Conservation (phyloP, 1,140 invertebrate genomes). For the Achatina immaculata region DNA sequence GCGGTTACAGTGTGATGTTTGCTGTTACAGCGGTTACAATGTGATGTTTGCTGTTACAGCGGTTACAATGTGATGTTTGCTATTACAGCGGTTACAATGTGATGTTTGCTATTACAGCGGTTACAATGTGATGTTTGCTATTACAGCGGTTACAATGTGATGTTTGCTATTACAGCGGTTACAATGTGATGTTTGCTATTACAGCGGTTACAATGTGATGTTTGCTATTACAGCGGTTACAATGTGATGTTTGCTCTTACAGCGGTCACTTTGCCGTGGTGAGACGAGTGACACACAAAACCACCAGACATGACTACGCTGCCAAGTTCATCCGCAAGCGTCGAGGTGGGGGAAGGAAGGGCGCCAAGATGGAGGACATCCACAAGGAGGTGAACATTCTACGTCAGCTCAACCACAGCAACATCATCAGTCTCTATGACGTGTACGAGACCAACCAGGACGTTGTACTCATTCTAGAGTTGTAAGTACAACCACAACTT, state of each 20-base stretch:
- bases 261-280: slow-evolving; percentile 98
- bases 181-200: too few species aligned
- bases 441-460: slow-evolving; percentile 73
- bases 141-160: too few species aligned
- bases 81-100: too few species aligned
- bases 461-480: slow-evolving; percentile 75
- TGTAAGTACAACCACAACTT: slow-evolving; percentile 71
- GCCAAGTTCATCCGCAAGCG: slow-evolving; percentile 95
- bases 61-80: too few species aligned
- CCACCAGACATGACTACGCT: slow-evolving; percentile 88
- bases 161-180: too few species aligned
- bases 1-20: too few species aligned
- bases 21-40: too few species aligned
- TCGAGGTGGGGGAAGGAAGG: slow-evolving; percentile 71
- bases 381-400: slow-evolving; percentile 75
- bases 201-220: too few species aligned
- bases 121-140: too few species aligned
- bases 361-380: slow-evolving; percentile 72
- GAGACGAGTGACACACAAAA: slow-evolving; percentile 86
- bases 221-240: too few species aligned
- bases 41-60: too few species aligned
- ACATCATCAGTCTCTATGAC: slow-evolving; percentile 75
- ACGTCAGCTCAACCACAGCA: slow-evolving; percentile 72
- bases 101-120: too few species aligned
- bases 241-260: slow-evolving; percentile 46